phyloP scores from a whole-genome alignment of 2,888 invertebrate genomes.

The Acrobasis repandana region DNA sequence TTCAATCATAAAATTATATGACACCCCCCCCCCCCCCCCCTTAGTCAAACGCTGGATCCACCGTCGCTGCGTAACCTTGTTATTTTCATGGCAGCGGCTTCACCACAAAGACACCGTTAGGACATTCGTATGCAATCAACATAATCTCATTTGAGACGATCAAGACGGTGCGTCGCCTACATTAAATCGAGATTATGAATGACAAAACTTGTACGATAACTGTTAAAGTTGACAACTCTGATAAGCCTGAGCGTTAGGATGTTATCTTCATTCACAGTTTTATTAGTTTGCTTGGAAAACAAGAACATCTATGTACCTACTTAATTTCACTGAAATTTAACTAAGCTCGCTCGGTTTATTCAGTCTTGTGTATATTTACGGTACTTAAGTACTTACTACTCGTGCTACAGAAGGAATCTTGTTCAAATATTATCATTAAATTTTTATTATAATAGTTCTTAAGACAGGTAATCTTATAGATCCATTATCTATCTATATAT shows the following conservation, averaged over 20 bases:
- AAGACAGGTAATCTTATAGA: too few species aligned
- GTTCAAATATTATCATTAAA: too few species aligned
- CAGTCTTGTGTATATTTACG: not conserved
- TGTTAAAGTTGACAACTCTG: conserved; percentile 1
- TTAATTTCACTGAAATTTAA: not conserved
- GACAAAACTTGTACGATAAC: conserved; percentile 17
- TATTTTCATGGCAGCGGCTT: conserved; percentile 57
- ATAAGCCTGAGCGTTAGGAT: conserved; percentile 3
- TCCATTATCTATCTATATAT: too few species aligned
- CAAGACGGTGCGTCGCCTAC: conserved; percentile 21
- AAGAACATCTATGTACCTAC: not conserved
- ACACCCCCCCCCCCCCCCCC: too few species aligned
- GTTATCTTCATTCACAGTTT: conserved; percentile 16
- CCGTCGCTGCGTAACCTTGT: conserved; percentile 62
- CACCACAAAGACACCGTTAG: conserved; percentile 58
- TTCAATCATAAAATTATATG: too few species aligned
- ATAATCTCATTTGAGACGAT: conserved; percentile 36
- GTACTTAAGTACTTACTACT: not conserved
- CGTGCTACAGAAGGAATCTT: too few species aligned
- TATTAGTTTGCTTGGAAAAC: conserved; percentile 7
- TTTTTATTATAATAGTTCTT: too few species aligned
- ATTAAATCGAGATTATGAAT: conserved; percentile 20
- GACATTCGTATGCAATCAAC: conserved; percentile 52
- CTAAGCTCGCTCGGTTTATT: not conserved
- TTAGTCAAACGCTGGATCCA: too few species aligned